A percentile compares a stretch with the other conserved stretches of the same genome.
Conservation (phyloP, 2,888 invertebrate genomes). For the Lepidochitona cinerea region DNA sequence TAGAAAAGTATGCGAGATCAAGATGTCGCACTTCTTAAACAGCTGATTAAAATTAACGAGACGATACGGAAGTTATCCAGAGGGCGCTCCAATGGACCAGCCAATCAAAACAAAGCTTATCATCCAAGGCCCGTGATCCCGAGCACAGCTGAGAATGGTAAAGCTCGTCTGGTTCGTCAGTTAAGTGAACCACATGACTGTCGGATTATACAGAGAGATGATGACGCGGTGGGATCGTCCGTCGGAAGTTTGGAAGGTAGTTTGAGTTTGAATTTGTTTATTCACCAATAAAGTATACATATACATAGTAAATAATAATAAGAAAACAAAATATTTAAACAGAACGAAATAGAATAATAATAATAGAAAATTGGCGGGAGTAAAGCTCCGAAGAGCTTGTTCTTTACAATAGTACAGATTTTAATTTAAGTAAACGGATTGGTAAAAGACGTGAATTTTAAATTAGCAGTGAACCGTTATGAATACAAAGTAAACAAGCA, state of each 20-base stretch:
- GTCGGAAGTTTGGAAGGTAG: neutral
- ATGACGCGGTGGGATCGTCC: neutral
- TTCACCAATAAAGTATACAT: too few species aligned
- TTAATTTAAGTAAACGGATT: too few species aligned
- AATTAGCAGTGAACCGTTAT: too few species aligned
- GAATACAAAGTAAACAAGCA: too few species aligned
- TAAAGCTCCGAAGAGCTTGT: too few species aligned
- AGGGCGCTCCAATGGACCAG: neutral
- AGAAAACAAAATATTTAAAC: too few species aligned
- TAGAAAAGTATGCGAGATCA: conserved; percentile 38
- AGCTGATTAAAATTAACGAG: conserved; percentile 36
- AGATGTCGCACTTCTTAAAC: conserved; percentile 35
- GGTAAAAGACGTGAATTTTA: too few species aligned
- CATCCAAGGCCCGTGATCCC: neutral
- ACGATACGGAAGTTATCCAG: conserved; percentile 30
- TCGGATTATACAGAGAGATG: neutral
- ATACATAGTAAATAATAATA: too few species aligned
- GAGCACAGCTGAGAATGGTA: neutral
- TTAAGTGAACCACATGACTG: conserved; percentile 6
- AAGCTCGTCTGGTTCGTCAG: neutral
- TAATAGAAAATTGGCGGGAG: too few species aligned
- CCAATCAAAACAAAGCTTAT: neutral
- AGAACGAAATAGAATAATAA: too few species aligned
- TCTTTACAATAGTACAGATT: too few species aligned
- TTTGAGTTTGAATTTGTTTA: too few species aligned